Base-by-base conservation (phyloP, 2,888 invertebrate genomes). In the Cephonodes hylas region DNA sequence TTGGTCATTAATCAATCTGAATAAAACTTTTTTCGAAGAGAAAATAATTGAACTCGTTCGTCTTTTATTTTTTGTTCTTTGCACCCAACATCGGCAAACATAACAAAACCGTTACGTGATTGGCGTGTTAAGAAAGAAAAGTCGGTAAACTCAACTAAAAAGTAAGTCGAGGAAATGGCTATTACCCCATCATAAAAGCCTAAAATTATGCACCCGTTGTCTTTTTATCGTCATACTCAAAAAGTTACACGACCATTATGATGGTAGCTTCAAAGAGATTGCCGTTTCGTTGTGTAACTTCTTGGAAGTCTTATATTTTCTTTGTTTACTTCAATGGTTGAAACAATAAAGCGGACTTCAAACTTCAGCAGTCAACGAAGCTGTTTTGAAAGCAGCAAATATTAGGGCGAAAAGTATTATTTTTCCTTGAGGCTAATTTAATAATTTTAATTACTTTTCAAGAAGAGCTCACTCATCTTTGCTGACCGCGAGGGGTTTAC, bases 141-240 rank as follows among this genome's bases (percentile, higher is more conserved):
- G 27, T 53, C 31, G 27, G 18, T 38, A 22, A 48, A 48, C 31
- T 48, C 23, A 23, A 59, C 31, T 58, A 42, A 27, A 45, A 46
- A 59, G 45, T 10, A 23, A 59, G 38, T 5, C 20, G 13, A 22
- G 15, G 15, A 23, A 46, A 38, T 59, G 25, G 59, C 34, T 48
- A 59, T 59, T 23, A 34, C 46, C 10, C 34, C 31, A 46, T 44
- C 25, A 42, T 57, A 45, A 56, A 57, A 61, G 44, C 31, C 42
- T 56, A 27, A 61, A 61, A 61, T 57, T 61, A 61, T 61, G 42
- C 61, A 57, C 25, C 31, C 53, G 18, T 60, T 45, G 27, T 34
- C 45, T 57, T 57, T 59, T 61, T 61, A 61, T 61, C 42, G 34
- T 34, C 31, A 13, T 42, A 20, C 22, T 61, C 31, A 56, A 42